phyloP scores from a whole-genome alignment of 1,140 invertebrate species.

The Papilio glaucus region DNA sequence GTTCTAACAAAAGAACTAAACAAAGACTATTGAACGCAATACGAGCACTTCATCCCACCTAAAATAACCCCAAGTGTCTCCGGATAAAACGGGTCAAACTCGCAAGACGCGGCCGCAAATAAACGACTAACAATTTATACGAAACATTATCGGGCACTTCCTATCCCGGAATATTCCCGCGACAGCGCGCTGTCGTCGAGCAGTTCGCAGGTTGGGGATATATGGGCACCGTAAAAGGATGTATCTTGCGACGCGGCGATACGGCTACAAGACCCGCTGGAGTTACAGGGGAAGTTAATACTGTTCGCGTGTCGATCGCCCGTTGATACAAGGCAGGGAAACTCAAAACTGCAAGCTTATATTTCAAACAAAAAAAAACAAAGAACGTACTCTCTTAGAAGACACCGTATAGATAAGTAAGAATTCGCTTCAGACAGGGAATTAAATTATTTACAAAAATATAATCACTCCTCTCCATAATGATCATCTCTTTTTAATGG shows the following conservation, averaged over 20 bases:
- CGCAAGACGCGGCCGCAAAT: constrained; percentile 1
- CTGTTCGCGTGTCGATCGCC: constrained; percentile 28
- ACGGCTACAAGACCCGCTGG: constrained; percentile 56
- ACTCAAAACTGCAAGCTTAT: constrained; percentile 28
- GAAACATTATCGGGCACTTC: constrained; percentile 23
- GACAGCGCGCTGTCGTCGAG: neutral
- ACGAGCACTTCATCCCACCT: neutral
- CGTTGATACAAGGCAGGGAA: constrained; percentile 20
- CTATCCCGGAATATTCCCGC: constrained; percentile 29
- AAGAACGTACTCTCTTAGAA: constrained; percentile 26
- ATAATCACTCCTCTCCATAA: too few species aligned
- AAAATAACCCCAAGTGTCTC: constrained; percentile 20
- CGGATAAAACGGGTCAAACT: constrained; percentile 22
- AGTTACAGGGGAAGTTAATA: constrained; percentile 55
- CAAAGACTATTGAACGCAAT: neutral
- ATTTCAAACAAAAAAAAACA: constrained; percentile 13
- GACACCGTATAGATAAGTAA: neutral
- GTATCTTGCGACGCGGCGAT: constrained; percentile 64
- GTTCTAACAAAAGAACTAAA: neutral
- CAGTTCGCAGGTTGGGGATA: constrained; percentile 45
- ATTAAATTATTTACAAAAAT: neutral
- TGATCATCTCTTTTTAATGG: too few species aligned
- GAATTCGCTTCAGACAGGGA: neutral
- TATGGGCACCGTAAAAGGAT: constrained; percentile 62
- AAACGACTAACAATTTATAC: constrained; percentile 24